Base-by-base conservation (phyloP, 2,888 invertebrate genomes). In the Apotomis capreana region DNA sequence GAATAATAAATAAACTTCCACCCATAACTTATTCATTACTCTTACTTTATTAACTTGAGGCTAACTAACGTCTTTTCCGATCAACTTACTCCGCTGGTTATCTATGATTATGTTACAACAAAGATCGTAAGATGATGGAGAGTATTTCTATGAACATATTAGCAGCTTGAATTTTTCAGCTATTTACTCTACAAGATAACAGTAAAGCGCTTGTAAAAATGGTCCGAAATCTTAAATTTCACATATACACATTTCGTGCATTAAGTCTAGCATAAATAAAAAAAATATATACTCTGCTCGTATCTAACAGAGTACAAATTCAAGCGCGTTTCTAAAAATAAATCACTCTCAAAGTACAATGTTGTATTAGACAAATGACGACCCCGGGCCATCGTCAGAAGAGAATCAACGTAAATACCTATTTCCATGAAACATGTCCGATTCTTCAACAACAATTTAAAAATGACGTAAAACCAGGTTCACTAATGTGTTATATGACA, bases 1-100 rank as follows among this genome's bases (percentile, higher is more conserved):
- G 90, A 90, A 90, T 91, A 84, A 80, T 81, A 87, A 89, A 86
- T 81, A 82, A 81, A 57, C 70, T 65, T 26, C 55, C 55, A 40
- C n/a, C 67, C 12, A 62, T 68, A 72, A 68, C 58, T 68, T 72
- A 68, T 68, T 72, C 58, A 72, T 63, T 68, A 52, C 68, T 40
- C 57, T 68, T 52, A 68, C 58, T 61, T n/a, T 52, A 62, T 58
- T 58, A 58, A 68, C 15, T 68, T 59, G 37, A 51, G n/a, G 37
- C 9, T 51, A 49, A 15, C 54, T 5, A 8, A 40, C 54, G 63
- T 55, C 44, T 57, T 65, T 57, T 46, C 65, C 55, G 65, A 65
- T 65, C n/a, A 10, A 54, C 10, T 26, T 64, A 5, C 9, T 10
- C 44, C 1, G 13, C 46, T 36, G 6, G 49, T 49, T 9, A 49